Percentiles rank a stretch among this genome's conserved stretches.
phyloP scores from a whole-genome alignment of 2,888 invertebrate species.

The Teleogryllus oceanicus region DNA sequence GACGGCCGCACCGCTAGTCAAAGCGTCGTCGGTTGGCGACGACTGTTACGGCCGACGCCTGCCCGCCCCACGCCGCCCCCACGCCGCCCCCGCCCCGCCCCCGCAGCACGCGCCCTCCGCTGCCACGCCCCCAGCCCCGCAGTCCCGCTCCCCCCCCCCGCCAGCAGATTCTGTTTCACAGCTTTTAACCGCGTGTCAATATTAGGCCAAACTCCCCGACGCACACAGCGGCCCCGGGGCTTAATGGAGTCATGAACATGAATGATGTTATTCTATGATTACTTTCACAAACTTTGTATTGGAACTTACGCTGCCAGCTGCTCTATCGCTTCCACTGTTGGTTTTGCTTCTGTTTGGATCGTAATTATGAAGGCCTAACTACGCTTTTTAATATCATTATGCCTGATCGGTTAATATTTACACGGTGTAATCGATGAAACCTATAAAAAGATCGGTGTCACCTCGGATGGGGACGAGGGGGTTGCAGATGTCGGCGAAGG shows the following conservation, averaged over 20 bases:
- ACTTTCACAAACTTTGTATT: constrained; percentile 18
- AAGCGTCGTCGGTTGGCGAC: too few relatives aligned
- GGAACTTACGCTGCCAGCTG: constrained; percentile 18
- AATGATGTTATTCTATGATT: constrained; percentile 32
- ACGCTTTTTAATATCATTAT: constrained; percentile 18
- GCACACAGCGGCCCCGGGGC: constrained; percentile 20
- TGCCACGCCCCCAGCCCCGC: background rate
- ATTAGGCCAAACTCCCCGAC: constrained; percentile 12
- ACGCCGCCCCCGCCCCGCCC: background rate
- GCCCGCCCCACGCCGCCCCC: background rate
- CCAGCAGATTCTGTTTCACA: constrained; percentile 18
- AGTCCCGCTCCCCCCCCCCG: background rate
- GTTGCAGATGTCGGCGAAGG: background rate
- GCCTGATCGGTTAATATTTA: constrained; percentile 18
- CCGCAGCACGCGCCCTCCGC: background rate
- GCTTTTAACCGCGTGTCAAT: constrained; percentile 9
- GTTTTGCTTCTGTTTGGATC: constrained; percentile 18
- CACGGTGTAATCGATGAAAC: constrained; percentile 5
- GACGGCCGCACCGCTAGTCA: too few relatives aligned
- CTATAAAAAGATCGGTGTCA: constrained; percentile 18
- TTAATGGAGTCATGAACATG: constrained; percentile 36
- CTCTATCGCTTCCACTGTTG: constrained; percentile 18
- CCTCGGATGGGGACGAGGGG: background rate
- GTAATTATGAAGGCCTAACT: constrained; percentile 18
- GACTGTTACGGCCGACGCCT: too few relatives aligned